Evolutionary conservation across 2,113 vertebrate genomes (phyloP).

Genomic region (Limanda limanda): DNA sequence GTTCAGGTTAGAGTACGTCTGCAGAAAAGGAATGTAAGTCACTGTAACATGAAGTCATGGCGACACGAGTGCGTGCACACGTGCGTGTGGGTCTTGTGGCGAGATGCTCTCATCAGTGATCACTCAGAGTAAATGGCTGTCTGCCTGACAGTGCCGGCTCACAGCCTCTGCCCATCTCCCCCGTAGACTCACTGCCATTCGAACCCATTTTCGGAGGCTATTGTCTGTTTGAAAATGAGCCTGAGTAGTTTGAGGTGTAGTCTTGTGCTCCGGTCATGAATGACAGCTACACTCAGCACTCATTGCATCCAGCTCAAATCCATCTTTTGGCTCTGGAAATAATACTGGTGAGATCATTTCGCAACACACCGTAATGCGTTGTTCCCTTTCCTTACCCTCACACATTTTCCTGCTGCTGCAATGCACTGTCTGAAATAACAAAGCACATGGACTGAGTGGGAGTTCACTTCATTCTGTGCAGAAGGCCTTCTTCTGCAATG

Average conservation of each 20-base stretch:
- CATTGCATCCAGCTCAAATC: conserved; percentile 32
- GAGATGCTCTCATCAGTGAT: conserved; percentile 73
- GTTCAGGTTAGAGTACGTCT: background rate
- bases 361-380: conserved; percentile 20
- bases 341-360: background rate
- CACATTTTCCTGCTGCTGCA: conserved; percentile 32
- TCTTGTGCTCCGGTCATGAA: conserved; percentile 35
- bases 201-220: conserved; percentile 59
- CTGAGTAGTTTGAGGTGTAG: conserved; percentile 54
- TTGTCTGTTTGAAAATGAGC: conserved; percentile 68
- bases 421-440: conserved; percentile 6
- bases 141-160: conserved; percentile 54
- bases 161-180: conserved; percentile 52
- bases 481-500: background rate
- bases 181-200: conserved; percentile 48
- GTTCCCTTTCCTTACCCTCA: conserved; percentile 41
- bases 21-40: background rate
- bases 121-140: conserved; percentile 70
- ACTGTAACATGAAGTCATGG: background rate
- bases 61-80: background rate
- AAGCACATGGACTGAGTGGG: background rate
- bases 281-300: conserved; percentile 35
- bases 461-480: background rate
- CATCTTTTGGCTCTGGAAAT: conserved; percentile 22
- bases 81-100: conserved; percentile 45